Evolutionary conservation across 1,140 invertebrate species (phyloP).

Genomic region (Pseudoatta argentina): DNA sequence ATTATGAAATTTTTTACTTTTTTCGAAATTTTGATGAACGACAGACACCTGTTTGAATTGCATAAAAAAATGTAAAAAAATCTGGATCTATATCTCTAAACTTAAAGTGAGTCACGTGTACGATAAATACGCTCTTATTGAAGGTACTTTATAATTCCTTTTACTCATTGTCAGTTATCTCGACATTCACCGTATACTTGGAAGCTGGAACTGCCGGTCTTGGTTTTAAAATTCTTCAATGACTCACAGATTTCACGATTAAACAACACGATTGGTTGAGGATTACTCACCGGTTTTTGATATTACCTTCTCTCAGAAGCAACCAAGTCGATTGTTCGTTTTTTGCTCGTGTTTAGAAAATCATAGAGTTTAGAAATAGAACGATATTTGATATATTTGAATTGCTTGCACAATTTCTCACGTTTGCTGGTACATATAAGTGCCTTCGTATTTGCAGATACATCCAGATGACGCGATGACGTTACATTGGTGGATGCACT

Average conservation of each 20-base stretch:
- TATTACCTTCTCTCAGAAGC: conserved; percentile 23
- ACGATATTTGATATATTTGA: not conserved
- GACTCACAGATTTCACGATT: conserved; percentile 60
- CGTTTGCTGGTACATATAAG: not conserved
- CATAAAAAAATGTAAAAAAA: not conserved
- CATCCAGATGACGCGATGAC: conserved; percentile 88
- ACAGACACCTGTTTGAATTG: not conserved
- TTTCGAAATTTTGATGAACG: not conserved
- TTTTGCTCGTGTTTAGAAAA: not conserved
- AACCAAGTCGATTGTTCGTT: not conserved
- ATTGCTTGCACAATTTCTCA: not conserved
- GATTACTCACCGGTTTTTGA: conserved; percentile 62
- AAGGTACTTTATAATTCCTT: not conserved
- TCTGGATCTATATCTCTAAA: not conserved
- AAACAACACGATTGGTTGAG: conserved; percentile 25
- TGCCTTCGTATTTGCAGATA: conserved; percentile 71
- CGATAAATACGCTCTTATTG: not conserved
- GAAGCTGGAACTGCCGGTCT: not conserved
- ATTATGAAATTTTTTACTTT: not conserved
- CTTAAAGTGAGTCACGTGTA: not conserved
- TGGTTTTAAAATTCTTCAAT: conserved; percentile 53
- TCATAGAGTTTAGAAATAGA: not conserved
- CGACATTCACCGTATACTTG: not conserved
- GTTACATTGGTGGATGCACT: conserved; percentile 91
- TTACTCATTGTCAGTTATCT: not conserved